Conservation (phyloP, 2,797 vertebrate genomes). For the Lateolabrax maculatus region DNA sequence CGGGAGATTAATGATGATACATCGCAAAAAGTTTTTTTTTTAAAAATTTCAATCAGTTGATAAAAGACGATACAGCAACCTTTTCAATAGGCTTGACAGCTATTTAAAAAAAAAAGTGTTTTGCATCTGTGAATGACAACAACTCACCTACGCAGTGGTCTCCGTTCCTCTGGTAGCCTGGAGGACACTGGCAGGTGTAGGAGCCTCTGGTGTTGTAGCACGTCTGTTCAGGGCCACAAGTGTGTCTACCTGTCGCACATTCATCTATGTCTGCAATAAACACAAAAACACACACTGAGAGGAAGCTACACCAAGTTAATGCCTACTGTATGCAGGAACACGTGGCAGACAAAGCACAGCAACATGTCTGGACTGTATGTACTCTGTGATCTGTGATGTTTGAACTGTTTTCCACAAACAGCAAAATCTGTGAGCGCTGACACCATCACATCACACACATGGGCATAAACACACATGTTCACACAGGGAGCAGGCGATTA, state of each 20-base stretch:
- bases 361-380: conserved; percentile 40
- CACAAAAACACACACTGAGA: conserved; percentile 38
- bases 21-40: not conserved
- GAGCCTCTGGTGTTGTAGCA: conserved; percentile 95
- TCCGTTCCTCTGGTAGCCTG: conserved; percentile 92
- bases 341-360: conserved; percentile 53
- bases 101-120: conserved; percentile 6
- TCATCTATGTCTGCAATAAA: conserved; percentile 92
- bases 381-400: conserved; percentile 51
- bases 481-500: conserved; percentile 54
- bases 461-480: conserved; percentile 59
- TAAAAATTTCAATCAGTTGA: not conserved
- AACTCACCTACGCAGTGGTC: conserved; percentile 94
- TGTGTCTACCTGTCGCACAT: conserved; percentile 90
- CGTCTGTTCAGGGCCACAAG: conserved; percentile 91
- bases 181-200: conserved; percentile 91
- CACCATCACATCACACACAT: conserved; percentile 57
- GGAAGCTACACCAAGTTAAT: conserved; percentile 23
- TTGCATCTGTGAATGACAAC: not conserved
- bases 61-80: not conserved
- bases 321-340: conserved; percentile 28
- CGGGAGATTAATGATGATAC: not conserved
- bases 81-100: not conserved
- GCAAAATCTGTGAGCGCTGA: conserved; percentile 50
- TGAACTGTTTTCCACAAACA: conserved; percentile 48